These are phyloP conservation scores for Aptenodytes forsteri DNA, from an alignment of 2,113 vertebrate species.

Conservation along the genomic window DNA sequence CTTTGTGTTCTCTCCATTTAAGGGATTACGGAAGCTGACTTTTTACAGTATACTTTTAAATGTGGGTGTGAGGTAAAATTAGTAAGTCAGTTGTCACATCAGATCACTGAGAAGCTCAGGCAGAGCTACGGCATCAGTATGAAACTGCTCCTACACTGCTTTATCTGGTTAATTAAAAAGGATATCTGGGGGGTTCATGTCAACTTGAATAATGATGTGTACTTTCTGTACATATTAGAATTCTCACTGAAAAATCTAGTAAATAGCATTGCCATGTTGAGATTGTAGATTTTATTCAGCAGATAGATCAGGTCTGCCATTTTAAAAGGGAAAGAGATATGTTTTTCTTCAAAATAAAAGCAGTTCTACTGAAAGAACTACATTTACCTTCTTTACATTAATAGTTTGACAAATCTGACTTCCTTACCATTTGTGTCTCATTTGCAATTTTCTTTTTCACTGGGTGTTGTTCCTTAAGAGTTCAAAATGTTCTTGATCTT, in stretches of 20 bases:
- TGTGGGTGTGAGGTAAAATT: not conserved
- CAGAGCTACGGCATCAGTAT: not conserved
- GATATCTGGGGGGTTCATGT: constrained; percentile 63
- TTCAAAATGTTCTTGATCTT: not conserved
- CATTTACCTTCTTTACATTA: not conserved
- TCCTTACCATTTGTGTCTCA: not conserved
- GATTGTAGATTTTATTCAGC: not conserved
- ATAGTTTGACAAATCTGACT: not conserved
- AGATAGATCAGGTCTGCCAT: not conserved
- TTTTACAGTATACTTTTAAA: not conserved
- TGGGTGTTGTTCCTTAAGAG: not conserved
- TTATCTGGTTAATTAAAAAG: constrained; percentile 73
- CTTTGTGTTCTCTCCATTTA: not conserved
- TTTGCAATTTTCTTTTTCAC: not conserved
- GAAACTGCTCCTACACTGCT: constrained; percentile 28
- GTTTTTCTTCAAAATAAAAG: not conserved
- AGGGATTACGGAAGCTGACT: not conserved
- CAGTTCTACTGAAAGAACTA: not conserved
- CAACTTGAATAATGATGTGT: constrained; percentile 68
- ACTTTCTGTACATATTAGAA: constrained; percentile 52
- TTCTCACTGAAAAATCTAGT: constrained; percentile 56
- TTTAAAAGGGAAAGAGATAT: not conserved
- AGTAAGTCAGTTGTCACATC: not conserved
- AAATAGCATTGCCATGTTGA: constrained; percentile 10
- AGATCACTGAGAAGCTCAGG: not conserved